Conservation (phyloP, 2,888 invertebrate species). For the Chesias legatella region DNA sequence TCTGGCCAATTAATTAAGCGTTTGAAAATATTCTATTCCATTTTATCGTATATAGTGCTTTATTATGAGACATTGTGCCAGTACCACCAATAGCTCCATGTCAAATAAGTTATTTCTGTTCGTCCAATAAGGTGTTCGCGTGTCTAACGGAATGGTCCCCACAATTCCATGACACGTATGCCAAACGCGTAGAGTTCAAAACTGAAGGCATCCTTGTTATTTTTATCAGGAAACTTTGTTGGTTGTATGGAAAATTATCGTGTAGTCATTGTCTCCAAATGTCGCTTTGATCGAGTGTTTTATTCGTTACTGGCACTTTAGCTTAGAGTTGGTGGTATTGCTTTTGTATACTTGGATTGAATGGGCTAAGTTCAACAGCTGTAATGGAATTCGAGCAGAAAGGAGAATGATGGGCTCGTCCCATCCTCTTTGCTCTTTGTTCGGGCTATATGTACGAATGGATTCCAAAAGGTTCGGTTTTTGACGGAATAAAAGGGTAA, state of each 20-base stretch:
- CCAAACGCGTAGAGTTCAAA: conserved; percentile 28
- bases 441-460: neutral
- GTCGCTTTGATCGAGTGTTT: conserved; percentile 50
- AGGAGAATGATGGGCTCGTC: conserved; percentile 11
- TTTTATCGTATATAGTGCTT: conserved; percentile 49
- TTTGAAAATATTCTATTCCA: no score
- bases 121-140: conserved; percentile 54
- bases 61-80: conserved; percentile 50
- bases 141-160: conserved; percentile 34
- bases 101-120: conserved; percentile 61
- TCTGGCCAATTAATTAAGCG: no score
- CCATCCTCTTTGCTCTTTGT: conserved; percentile 4
- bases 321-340: conserved; percentile 37
- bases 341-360: conserved; percentile 23
- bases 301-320: conserved; percentile 42
- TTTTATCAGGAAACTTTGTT: conserved; percentile 42
- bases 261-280: conserved; percentile 46
- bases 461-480: no score
- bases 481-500: no score
- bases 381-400: conserved; percentile 20
- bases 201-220: conserved; percentile 13
- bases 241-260: conserved; percentile 43
- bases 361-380: conserved; percentile 28
- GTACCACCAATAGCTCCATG: conserved; percentile 50
- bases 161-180: conserved; percentile 30